phyloP scores from a whole-genome alignment of 2,113 vertebrate species.

The Ameiurus melas region DNA sequence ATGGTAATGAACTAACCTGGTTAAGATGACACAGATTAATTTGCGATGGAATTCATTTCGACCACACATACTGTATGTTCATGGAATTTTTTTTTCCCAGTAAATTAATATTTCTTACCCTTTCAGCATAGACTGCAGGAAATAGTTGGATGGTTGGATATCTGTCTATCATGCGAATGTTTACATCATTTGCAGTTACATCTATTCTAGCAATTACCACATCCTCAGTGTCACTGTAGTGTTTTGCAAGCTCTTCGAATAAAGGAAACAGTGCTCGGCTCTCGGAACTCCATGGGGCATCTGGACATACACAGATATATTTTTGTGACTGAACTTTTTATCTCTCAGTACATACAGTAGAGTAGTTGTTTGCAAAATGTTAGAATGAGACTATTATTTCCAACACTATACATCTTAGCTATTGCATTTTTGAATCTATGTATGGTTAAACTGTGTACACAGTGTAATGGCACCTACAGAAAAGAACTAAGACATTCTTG shows the following conservation, averaged over 20 bases:
- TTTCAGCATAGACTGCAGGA: slow-evolving; percentile 74
- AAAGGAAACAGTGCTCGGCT: slow-evolving; percentile 74
- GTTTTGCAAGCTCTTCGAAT: slow-evolving; percentile 83
- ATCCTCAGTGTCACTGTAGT: slow-evolving; percentile 66
- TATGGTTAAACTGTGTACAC: neutral
- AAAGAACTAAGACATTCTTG: slow-evolving; percentile 83
- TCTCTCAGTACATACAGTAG: neutral
- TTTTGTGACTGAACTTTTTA: neutral
- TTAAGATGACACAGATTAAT: neutral
- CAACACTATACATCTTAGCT: neutral
- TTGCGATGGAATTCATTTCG: neutral
- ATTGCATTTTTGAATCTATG: neutral
- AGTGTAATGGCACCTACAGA: slow-evolving; percentile 78
- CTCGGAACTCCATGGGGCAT: slow-evolving; percentile 80
- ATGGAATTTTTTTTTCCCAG: neutral
- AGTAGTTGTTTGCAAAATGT: neutral
- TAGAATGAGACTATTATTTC: neutral
- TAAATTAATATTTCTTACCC: slow-evolving; percentile 56
- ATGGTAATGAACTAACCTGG: neutral
- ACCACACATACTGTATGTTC: neutral
- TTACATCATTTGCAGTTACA: slow-evolving; percentile 84
- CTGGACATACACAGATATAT: slow-evolving; percentile 61
- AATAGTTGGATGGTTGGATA: slow-evolving; percentile 83
- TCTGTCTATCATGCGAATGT: slow-evolving; percentile 61
- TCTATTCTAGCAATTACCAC: slow-evolving; percentile 83